A percentile compares a stretch with the other conserved stretches of the same genome.
Conservation (phyloP, 2,888 invertebrate species). For the Linnaemya tessellans region DNA sequence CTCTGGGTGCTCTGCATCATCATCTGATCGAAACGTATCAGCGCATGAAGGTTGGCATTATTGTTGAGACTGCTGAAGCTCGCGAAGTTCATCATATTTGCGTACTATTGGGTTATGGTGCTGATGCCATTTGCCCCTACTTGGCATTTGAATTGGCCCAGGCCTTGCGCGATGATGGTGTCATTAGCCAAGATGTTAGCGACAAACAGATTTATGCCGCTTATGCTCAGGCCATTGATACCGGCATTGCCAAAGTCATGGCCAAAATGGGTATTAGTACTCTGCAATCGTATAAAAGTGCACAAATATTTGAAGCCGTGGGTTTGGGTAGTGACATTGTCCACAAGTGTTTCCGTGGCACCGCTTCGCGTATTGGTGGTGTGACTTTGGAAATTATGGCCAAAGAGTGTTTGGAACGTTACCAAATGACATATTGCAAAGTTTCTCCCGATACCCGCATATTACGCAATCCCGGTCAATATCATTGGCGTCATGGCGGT, state of each 20-base stretch:
- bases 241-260: slow-evolving; percentile 97
- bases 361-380: slow-evolving; percentile 91
- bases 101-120: slow-evolving; percentile 96
- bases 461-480: slow-evolving; percentile 94
- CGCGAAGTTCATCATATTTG: slow-evolving; percentile 98
- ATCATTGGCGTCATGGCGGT: slow-evolving; percentile 98
- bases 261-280: slow-evolving; percentile 99
- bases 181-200: slow-evolving; percentile 89
- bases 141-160: slow-evolving; percentile 96
- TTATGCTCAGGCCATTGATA: slow-evolving; percentile 95
- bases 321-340: slow-evolving; percentile 96
- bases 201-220: slow-evolving; percentile 93
- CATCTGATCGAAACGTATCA: slow-evolving; percentile 96
- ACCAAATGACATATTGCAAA: slow-evolving; percentile 88
- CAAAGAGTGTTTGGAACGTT: slow-evolving; percentile 92
- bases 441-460: slow-evolving; percentile 87
- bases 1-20: slow-evolving; percentile 97
- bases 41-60: slow-evolving; percentile 97
- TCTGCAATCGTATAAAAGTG: slow-evolving; percentile 98
- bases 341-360: slow-evolving; percentile 95
- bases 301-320: slow-evolving; percentile 99
- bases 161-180: slow-evolving; percentile 92
- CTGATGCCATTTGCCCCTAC: slow-evolving; percentile 99
- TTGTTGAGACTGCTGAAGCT: slow-evolving; percentile 98
- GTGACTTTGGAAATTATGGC: slow-evolving; percentile 94